Evolutionary conservation across 2,888 invertebrate species (phyloP).

Genomic region (Nemurella pictetii): DNA sequence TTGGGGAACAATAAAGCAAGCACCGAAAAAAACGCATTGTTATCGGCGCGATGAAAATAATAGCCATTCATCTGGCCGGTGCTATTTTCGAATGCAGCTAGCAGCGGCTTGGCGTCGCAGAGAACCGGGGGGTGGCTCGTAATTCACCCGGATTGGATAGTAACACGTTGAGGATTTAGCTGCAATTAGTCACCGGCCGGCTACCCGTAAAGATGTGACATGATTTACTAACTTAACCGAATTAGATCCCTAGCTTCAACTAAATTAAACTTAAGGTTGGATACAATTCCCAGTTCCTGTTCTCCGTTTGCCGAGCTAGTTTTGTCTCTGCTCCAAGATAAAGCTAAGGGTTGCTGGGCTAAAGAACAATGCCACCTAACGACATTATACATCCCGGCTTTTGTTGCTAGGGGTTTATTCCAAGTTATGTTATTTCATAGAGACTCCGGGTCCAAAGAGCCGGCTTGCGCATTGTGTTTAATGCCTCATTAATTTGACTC

Average conservation of each 20-base stretch:
- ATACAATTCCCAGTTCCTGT: neutral
- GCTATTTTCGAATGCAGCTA: neutral
- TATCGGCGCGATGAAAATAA: neutral
- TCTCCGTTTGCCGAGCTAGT: neutral
- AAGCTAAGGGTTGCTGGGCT: neutral
- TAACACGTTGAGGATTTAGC: neutral
- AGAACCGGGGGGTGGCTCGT: neutral
- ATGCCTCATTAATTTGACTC: slow-evolving; percentile 19
- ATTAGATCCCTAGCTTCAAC: neutral
- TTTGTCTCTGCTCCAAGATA: neutral
- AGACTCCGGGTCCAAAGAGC: neutral
- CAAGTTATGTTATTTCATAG: neutral
- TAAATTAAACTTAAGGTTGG: slow-evolving; percentile 17
- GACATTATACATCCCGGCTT: neutral
- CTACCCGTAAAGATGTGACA: slow-evolving; percentile 22
- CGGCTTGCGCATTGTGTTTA: neutral
- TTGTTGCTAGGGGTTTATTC: neutral
- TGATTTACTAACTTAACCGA: slow-evolving; percentile 31
- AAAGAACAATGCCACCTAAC: neutral
- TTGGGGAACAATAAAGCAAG: neutral
- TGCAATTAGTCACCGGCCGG: slow-evolving; percentile 25
- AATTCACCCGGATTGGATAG: slow-evolving; percentile 10
- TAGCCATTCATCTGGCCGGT: neutral
- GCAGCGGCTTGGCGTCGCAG: neutral
- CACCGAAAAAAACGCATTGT: neutral